Evolutionary conservation across 2,888 invertebrate species (phyloP).

Genomic region (Nemurella pictetii): DNA sequence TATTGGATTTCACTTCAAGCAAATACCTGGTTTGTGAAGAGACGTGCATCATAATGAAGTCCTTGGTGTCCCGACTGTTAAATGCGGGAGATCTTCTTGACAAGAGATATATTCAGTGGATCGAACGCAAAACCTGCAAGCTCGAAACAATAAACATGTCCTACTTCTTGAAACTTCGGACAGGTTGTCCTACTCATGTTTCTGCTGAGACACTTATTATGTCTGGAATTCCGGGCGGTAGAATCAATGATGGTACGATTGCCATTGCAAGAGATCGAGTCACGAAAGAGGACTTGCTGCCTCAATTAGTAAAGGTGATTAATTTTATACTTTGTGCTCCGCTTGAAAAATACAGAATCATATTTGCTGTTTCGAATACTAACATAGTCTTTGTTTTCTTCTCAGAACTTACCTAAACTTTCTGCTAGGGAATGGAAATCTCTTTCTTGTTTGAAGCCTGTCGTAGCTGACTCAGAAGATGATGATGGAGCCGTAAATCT

Average conservation of each 20-base stretch:
- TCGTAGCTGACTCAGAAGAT: neutral
- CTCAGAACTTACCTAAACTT: neutral
- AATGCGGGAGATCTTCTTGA: neutral
- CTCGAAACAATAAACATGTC: conserved; percentile 12
- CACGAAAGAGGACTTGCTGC: neutral
- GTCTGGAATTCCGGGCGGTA: neutral
- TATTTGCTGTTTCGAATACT: neutral
- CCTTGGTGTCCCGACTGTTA: neutral
- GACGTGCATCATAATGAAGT: neutral
- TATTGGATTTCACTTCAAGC: neutral
- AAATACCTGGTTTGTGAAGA: neutral
- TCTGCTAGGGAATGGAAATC: conserved; percentile 2
- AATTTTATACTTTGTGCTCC: neutral
- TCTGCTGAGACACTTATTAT: neutral
- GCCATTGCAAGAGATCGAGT: neutral
- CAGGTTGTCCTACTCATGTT: neutral
- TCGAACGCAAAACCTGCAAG: neutral
- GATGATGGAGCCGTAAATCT: neutral
- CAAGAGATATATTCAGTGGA: neutral
- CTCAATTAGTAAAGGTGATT: neutral
- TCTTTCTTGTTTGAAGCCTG: neutral
- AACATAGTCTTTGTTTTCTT: neutral
- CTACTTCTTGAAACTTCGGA: neutral
- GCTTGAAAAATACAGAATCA: neutral
- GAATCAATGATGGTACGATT: neutral